Evolutionary conservation across 2,797 vertebrate genomes (phyloP), one percentile per base, ranked within the genome.

Genomic region (Mus caroli): DNA sequence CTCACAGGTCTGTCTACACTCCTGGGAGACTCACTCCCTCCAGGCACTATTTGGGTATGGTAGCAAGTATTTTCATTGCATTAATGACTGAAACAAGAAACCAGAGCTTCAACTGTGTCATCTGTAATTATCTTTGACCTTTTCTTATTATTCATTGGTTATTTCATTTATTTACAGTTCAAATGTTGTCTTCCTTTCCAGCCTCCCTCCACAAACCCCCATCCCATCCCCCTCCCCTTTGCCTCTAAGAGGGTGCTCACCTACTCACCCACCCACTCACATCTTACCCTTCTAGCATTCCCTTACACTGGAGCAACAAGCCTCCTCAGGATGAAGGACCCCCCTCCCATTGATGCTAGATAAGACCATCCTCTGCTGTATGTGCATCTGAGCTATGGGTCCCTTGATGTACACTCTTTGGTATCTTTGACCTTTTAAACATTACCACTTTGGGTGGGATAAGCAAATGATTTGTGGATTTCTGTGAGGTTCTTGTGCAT

Each of bases 1-100:
- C 50, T 50, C 50, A 50, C 50, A 50, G 10, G 50, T 50, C 9
- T 50, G 50, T 50, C 50, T 10, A 50, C 50, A 50, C 50, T 50
- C 50, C 50, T 50, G 50, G 50, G 50, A 50, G 10, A 10, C 50
- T 11, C 50, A 10, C 50, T 50, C 50, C 50, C 9, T 50, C 50
- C 50, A 8, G 1, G 50, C 50, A 12, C 50, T 50, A 50, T 50
- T 50, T 50, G 50, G 50, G 50, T 50, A 87, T 78, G 24, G 95
- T 75, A 67, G 64, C 67, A 69, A 80, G n/a, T 37, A 4, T 58
- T 79, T 85, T 78, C 34, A 37, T 10, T 69, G 78, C 37, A 2
- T 62, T 52, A 43, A 24, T 79, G 83, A 64, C 73, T 26, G 12
- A 71, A 88, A 88, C 28, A 54, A 93, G 85, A 89, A 76, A 79